These are phyloP conservation scores for Orycteropus afer DNA, from an alignment of 2,113 vertebrate genomes.

Conservation along the genomic window DNA sequence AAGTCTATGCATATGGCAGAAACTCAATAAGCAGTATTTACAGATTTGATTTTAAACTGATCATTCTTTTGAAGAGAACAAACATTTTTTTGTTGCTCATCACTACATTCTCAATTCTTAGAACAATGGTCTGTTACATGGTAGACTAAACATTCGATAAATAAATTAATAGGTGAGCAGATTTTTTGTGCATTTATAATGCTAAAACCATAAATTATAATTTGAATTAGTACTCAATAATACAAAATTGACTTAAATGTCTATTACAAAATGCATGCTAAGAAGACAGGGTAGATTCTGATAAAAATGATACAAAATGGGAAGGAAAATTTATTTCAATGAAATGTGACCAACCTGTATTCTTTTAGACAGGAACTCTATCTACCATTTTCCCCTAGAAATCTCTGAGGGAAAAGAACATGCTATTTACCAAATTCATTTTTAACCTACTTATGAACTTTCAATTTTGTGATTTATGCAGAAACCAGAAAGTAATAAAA, in stretches of 20 bases:
- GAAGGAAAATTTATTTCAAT: constrained; percentile 9
- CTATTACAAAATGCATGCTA: constrained; percentile 17
- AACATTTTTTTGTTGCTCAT: constrained; percentile 3
- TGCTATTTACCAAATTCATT: constrained; percentile 11
- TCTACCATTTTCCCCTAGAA: not conserved
- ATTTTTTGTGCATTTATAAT: constrained; percentile 14
- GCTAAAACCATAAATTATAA: not conserved
- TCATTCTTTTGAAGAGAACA: constrained; percentile 36
- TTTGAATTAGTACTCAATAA: constrained; percentile 8
- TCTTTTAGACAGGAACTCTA: not conserved
- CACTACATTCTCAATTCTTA: not conserved
- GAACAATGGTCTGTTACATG: not conserved
- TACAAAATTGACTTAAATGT: constrained; percentile 26
- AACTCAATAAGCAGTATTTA: not conserved
- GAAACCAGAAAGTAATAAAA: constrained; percentile 41
- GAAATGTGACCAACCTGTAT: not conserved
- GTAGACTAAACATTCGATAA: not conserved
- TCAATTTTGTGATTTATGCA: constrained; percentile 30
- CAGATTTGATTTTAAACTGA: constrained; percentile 14
- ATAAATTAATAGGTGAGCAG: not conserved
- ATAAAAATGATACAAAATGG: not conserved
- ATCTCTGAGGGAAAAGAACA: constrained; percentile 40
- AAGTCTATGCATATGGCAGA: not conserved
- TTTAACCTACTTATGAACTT: not conserved
- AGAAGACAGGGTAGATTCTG: not conserved